Evolutionary conservation across 2,113 vertebrate genomes (phyloP).

Genomic region (Talpa occidentalis): DNA sequence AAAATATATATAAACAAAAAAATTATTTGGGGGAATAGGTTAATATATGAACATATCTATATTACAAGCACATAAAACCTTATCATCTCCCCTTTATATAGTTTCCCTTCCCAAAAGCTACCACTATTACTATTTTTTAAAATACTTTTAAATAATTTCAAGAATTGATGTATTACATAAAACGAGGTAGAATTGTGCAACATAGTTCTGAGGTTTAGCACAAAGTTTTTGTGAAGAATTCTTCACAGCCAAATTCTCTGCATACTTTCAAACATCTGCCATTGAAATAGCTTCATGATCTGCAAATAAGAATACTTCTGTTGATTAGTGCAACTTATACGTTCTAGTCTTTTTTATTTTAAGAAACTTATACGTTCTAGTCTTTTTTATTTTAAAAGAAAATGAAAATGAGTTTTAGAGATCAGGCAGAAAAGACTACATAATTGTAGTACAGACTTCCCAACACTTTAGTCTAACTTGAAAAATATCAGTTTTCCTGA

Average conservation of each 20-base stretch:
- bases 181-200: not conserved
- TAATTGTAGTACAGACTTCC: not conserved
- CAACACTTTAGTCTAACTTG: not conserved
- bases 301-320: not conserved
- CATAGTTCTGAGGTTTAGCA: not conserved
- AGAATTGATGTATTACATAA: not conserved
- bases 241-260: conserved; percentile 15
- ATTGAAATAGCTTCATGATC: conserved; percentile 34
- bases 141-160: not conserved
- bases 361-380: not conserved
- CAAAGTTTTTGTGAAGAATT: not conserved
- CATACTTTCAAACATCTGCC: not conserved
- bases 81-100: not conserved
- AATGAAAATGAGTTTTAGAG: not conserved
- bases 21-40: not conserved
- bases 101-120: not conserved
- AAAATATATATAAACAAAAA: too few species aligned
- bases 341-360: not conserved
- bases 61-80: not conserved
- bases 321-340: not conserved
- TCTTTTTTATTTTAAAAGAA: conserved; percentile 11
- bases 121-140: not conserved
- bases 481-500: not conserved
- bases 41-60: not conserved
- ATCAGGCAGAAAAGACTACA: not conserved